phyloP scores from a whole-genome alignment of 2,888 invertebrate genomes.

The Chloroclysta siterata region DNA sequence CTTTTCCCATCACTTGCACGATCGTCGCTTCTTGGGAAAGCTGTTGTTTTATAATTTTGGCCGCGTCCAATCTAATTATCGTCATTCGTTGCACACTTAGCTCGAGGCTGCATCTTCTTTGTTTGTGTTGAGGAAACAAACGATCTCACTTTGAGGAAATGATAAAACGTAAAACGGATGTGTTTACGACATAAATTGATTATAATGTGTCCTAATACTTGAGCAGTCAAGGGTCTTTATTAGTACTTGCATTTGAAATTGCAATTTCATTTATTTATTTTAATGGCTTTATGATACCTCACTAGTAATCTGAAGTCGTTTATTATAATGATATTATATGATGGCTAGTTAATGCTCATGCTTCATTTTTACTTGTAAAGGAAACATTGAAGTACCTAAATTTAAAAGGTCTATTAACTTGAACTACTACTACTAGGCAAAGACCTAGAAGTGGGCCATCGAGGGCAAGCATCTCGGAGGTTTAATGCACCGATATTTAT shows the following conservation, averaged over 20 bases:
- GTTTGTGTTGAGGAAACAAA: constrained; percentile 35
- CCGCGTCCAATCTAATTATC: constrained; percentile 36
- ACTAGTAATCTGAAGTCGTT: too few relatives aligned
- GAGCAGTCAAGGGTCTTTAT: neutral
- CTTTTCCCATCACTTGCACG: too few relatives aligned
- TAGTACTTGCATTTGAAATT: neutral
- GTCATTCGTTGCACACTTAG: constrained; percentile 24
- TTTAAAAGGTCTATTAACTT: too few relatives aligned
- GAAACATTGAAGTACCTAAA: too few relatives aligned
- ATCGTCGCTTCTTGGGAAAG: neutral
- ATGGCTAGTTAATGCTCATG: too few relatives aligned
- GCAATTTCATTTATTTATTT: neutral
- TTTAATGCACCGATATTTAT: too few relatives aligned
- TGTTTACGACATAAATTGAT: constrained; percentile 31
- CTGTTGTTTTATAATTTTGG: constrained; percentile 23
- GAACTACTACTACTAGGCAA: too few relatives aligned
- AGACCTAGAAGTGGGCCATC: too few relatives aligned
- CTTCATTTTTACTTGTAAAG: too few relatives aligned
- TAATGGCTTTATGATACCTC: too few relatives aligned
- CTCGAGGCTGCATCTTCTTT: constrained; percentile 34
- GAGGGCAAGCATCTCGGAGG: too few relatives aligned
- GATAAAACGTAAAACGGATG: constrained; percentile 34
- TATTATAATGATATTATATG: too few relatives aligned
- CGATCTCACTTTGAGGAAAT: constrained; percentile 35
- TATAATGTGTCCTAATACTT: constrained; percentile 16